Percentiles rank a stretch among this genome's conserved stretches.
phyloP scores from a whole-genome alignment of 2,797 vertebrate species.

The Echeneis naucrates region DNA sequence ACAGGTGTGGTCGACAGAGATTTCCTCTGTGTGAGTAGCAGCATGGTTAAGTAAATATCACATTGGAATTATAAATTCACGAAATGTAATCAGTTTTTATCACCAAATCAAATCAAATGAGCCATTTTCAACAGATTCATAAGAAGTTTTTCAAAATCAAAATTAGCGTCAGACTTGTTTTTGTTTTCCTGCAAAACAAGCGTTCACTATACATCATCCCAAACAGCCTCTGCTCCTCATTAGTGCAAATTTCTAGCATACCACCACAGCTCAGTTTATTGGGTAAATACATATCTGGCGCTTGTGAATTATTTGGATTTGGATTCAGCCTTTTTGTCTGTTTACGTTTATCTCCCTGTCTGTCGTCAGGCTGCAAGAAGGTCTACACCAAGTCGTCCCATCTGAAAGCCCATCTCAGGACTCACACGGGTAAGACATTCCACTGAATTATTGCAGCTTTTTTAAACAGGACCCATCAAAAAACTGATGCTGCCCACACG shows the following conservation, averaged over 20 bases:
- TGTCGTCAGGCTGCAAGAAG: conserved; percentile 94
- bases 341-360: conserved; percentile 72
- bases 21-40: neutral
- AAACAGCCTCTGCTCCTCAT: conserved; percentile 65
- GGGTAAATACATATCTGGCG: conserved; percentile 64
- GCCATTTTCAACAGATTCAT: neutral
- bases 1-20: neutral
- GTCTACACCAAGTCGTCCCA: conserved; percentile 99
- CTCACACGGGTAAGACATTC: conserved; percentile 95
- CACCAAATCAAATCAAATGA: neutral
- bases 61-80: neutral
- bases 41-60: neutral
- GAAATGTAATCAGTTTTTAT: neutral
- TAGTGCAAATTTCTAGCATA: conserved; percentile 65
- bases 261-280: conserved; percentile 58
- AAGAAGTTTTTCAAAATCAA: conserved; percentile 7
- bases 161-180: neutral
- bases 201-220: conserved; percentile 38
- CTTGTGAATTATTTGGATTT: conserved; percentile 51
- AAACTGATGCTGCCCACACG: conserved; percentile 30
- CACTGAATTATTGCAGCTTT: conserved; percentile 54
- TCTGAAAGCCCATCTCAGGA: conserved; percentile 99
- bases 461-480: conserved; percentile 56
- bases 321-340: conserved; percentile 54
- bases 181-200: conserved; percentile 34